phyloP scores from a whole-genome alignment of 2,797 vertebrate species.

The Pangasius sanitwongsei region DNA sequence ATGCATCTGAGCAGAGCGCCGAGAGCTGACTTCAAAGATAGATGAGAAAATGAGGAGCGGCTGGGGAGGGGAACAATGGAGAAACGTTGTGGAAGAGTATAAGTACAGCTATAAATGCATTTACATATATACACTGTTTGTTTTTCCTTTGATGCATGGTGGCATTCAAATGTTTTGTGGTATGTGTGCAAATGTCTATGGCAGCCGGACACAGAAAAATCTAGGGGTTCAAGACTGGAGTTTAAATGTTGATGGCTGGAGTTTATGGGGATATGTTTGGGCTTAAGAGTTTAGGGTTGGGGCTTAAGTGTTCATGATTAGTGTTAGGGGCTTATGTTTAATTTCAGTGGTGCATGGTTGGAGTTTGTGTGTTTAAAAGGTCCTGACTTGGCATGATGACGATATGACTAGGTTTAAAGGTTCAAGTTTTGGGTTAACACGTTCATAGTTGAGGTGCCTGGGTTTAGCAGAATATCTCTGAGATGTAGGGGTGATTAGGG shows the following conservation, averaged over 20 bases:
- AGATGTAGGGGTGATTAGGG: background rate
- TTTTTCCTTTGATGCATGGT: background rate
- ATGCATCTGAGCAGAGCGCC: conserved; percentile 44
- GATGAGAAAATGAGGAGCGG: conserved; percentile 15
- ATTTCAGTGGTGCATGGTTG: too few relatives aligned
- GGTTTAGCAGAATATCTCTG: background rate
- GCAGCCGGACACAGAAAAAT: background rate
- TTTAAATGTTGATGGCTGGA: background rate
- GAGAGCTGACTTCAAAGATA: conserved; percentile 44
- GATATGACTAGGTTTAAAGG: background rate
- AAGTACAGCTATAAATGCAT: background rate
- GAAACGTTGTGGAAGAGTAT: background rate
- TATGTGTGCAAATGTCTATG: background rate
- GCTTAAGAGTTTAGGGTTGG: background rate
- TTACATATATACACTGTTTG: background rate
- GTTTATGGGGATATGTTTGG: background rate
- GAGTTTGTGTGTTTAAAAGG: background rate
- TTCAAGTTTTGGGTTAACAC: background rate
- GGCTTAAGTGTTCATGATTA: background rate
- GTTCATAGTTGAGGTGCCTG: background rate
- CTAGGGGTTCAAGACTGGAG: background rate
- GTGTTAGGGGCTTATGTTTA: background rate
- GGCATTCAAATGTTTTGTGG: background rate
- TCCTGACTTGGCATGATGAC: background rate
- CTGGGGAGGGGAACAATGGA: conserved; percentile 14